Conservation (phyloP, 1,140 invertebrate species). For the Phortica variegata region DNA sequence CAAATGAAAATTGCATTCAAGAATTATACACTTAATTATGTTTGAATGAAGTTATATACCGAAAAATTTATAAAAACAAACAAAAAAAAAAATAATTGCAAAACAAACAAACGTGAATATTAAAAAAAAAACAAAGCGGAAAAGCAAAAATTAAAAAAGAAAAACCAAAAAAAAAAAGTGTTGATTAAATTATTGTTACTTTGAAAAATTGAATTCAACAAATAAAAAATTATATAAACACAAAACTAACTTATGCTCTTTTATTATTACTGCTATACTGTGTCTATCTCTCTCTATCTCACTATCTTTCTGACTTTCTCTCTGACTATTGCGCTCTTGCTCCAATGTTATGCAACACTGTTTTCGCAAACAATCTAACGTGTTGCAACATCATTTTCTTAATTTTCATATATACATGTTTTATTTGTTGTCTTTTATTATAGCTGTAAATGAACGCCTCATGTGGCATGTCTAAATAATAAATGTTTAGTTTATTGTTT, state of each 20-base stretch:
- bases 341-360: neutral
- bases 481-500: too few species aligned
- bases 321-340: neutral
- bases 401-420: too few species aligned
- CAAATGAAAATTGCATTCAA: too few species aligned
- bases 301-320: neutral
- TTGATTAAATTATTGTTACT: slow-evolving; percentile 26
- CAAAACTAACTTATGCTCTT: too few species aligned
- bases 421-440: too few species aligned
- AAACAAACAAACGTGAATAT: slow-evolving; percentile 6
- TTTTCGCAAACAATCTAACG: neutral
- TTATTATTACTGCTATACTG: slow-evolving; percentile 14
- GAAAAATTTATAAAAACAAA: neutral
- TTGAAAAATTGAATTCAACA: slow-evolving; percentile 17
- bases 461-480: too few species aligned
- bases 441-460: too few species aligned
- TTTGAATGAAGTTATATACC: too few species aligned
- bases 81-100: slow-evolving; percentile 22
- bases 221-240: too few species aligned
- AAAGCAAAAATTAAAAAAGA: slow-evolving; percentile 6
- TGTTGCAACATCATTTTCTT: neutral
- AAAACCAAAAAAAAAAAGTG: slow-evolving; percentile 16
- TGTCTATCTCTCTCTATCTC: neutral
- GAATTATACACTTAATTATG: too few species aligned
- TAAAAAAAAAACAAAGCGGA: slow-evolving; percentile 17